These are phyloP conservation scores for Clavelina lepadiformis DNA, from an alignment of 23 tunicate species.

Conservation along the genomic window DNA sequence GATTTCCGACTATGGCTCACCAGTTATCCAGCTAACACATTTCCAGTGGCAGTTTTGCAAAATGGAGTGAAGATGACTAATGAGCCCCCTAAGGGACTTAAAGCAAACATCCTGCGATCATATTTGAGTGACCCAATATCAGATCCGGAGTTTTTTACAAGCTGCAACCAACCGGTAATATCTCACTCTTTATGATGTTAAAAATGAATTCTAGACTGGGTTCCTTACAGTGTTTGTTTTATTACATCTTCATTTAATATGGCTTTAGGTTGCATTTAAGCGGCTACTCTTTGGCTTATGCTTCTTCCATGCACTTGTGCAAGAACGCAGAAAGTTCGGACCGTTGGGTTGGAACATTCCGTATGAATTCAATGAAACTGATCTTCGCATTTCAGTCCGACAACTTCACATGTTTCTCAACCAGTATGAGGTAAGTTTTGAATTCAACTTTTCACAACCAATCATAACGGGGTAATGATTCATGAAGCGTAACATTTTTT, in stretches of 20 bases:
- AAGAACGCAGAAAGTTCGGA: conserved; percentile 96
- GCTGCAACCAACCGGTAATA: conserved; percentile 88
- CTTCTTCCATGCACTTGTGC: conserved; percentile 98
- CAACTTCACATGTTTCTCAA: conserved; percentile 98
- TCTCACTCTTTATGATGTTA: too few species aligned
- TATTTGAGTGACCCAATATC: conserved; percentile 97
- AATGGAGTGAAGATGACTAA: conserved; percentile 99
- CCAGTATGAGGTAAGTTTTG: conserved; percentile 94
- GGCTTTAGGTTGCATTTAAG: conserved; percentile 13
- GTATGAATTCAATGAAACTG: conserved; percentile 97
- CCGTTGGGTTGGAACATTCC: conserved; percentile 99
- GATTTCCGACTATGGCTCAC: conserved; percentile 98
- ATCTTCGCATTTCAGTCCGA: conserved; percentile 87
- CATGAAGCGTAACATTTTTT: too few species aligned
- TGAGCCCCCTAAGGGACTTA: conserved; percentile 95
- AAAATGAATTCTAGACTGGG: neutral
- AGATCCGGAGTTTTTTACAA: conserved; percentile 86
- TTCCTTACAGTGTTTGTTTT: neutral
- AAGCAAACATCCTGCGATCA: conserved; percentile 83
- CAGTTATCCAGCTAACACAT: conserved; percentile 83
- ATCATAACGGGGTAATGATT: too few species aligned
- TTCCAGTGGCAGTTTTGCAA: conserved; percentile 93
- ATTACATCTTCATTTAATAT: neutral
- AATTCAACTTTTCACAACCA: too few species aligned
- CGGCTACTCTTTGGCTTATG: conserved; percentile 83